Evolutionary conservation across 1,140 invertebrate species (phyloP), one percentile per base, ranked within the genome.

Genomic region (Rhyzopertha dominica): DNA sequence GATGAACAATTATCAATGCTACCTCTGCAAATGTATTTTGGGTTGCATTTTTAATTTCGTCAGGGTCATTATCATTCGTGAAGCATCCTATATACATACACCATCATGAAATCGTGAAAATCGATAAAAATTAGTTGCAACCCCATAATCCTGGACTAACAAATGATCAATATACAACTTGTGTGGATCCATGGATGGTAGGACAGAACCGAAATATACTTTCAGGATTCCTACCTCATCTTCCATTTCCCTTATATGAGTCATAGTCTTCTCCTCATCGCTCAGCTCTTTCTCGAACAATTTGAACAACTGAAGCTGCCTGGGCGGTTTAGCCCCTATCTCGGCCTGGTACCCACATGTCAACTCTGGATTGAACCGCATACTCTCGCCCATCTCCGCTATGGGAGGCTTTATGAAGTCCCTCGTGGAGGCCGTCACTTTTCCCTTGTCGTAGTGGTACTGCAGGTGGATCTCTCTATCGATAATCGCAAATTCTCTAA

Each of bases 381-480:
- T 68, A 37, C 74, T 71, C 9, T 81, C 76, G 1, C 80, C 80
- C 40, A 79, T 77, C 49, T 85, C 80, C 1, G 76, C 71, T 14
- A 77, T 62, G 3, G 77, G 70, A 0, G 83, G 82, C 53, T 85
- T 85, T 0, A 74, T 68, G 47, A 80, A 86, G 23, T 66, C 74
- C 28, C 80, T 71, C 0, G 72, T 80, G 1, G 79, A 75, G 37
- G 81, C 79, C 0, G 81, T 82, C 1, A 83, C 73, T 43, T 76
- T 76, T n/a, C 76, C 78, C 37, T 75, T 71, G 0, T 72, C 75
- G 46, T 85, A 86, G 59, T 87, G 84, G 61, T 78, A 85, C 37
- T 80, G 70, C 0, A 87, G 44, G 13, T 73, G 63, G 45, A 87
- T 84, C 52, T 80, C 76, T 23, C 79, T 74, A 0, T 77, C 73